Percentiles rank a stretch among this genome's conserved stretches.
These are phyloP conservation scores for Melieria picta DNA, from an alignment of 2,888 invertebrate genomes.

Conservation along the genomic window DNA sequence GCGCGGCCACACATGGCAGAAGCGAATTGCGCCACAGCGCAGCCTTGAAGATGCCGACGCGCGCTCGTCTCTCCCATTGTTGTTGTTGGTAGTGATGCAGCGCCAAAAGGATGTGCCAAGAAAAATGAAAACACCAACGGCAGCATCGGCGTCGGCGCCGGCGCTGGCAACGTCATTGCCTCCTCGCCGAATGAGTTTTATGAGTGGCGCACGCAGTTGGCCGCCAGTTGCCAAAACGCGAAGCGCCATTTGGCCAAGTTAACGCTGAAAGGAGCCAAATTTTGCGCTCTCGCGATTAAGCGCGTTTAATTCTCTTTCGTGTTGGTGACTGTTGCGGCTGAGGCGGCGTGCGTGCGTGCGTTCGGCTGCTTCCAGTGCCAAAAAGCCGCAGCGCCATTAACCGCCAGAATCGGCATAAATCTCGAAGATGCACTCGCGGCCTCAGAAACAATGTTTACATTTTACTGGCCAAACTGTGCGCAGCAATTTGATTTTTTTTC, in stretches of 20 bases:
- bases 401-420: constrained; percentile 19
- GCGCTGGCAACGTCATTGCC: constrained; percentile 21
- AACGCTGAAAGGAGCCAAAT: constrained; percentile 31
- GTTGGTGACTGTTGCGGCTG: not conserved
- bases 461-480: constrained; percentile 21
- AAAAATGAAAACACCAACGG: constrained; percentile 23
- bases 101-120: constrained; percentile 36
- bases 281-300: constrained; percentile 3
- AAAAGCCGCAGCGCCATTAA: constrained; percentile 18
- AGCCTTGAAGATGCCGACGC: constrained; percentile 1
- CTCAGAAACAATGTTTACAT: constrained; percentile 27
- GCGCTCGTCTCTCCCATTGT: constrained; percentile 3
- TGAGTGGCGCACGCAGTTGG: constrained; percentile 32
- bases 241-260: constrained; percentile 32
- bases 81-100: not conserved
- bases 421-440: constrained; percentile 27
- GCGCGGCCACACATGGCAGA: constrained; percentile 2
- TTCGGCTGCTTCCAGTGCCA: constrained; percentile 31
- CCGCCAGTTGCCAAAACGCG: constrained; percentile 17
- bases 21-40: constrained; percentile 4
- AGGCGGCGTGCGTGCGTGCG: not conserved
- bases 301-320: not conserved
- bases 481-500: not conserved
- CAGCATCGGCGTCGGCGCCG: not conserved
- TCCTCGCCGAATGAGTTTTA: constrained; percentile 31